Base-by-base conservation (phyloP, 2,888 invertebrate species). In the Colostygia pectinataria region DNA sequence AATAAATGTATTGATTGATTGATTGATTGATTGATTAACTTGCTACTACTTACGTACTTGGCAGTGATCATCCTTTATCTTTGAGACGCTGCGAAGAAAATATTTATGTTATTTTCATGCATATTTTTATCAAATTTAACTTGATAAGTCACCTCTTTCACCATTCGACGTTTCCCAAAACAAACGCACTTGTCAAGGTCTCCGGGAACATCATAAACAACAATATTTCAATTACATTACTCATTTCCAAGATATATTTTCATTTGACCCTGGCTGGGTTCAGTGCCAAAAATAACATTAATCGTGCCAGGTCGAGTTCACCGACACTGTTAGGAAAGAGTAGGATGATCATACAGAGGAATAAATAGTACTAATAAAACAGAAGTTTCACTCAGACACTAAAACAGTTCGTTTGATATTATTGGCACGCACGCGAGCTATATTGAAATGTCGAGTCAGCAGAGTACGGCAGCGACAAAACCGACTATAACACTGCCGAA, bases 271-370 rank as follows among this genome's bases (percentile, higher is more conserved):
- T 63, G 57, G 53, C 38, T 57, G 66, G 68, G 70, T 70, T 73
- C 66, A 66, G 61, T 77, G 78, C 75, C 76, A 79, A 69, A 71
- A 75, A 70, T 74, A 71, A 71, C 61, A 60, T 48, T 55, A 55
- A 44, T 47, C 55, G 46, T 53, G 61, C 53, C 59, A 55, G 50
- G 45, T 29, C 34, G 44, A 58, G 68, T 71, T 70, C 67, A 66
- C 41, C 57, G 71, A 68, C 70, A 55, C 53, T 44, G 44, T 37
- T 41, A 33, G 33, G 45, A 41, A 28, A 29, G 45, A 41, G 44
- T 45, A 37, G 38, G 38, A 46, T 33, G 41, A 40, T 49, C 14
- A 15, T 8, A 10, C 14, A 40, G 31, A 29, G 23, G 14, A 10
- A 33, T 25, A 31, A 37, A 23, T 36, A 44, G 34, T 44, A 36